These are phyloP conservation scores for Anthopleura sola DNA, from an alignment of 64 coral and sea anemone genomes.

Conservation along the genomic window DNA sequence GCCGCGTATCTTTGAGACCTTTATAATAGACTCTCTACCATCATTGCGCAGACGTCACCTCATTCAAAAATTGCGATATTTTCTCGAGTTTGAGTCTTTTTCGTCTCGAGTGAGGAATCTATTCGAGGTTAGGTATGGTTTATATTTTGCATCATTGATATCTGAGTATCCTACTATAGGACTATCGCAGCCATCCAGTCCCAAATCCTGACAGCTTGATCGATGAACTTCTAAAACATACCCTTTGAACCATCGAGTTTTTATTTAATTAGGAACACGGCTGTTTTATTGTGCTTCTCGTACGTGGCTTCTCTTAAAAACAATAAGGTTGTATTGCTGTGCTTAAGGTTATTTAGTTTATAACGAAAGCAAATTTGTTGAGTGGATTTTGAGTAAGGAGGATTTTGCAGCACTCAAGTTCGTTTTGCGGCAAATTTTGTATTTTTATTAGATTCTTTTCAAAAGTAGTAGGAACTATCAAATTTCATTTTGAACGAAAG, in stretches of 20 bases:
- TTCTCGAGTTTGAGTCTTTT: background rate
- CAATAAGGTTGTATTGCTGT: background rate
- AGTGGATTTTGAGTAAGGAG: too few relatives aligned
- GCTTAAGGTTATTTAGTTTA: too few relatives aligned
- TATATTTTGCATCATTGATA: background rate
- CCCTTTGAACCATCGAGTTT: background rate
- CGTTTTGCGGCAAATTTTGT: too few relatives aligned
- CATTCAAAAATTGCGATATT: background rate
- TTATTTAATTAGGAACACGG: background rate
- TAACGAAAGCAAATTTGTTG: too few relatives aligned
- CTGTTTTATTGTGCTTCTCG: background rate
- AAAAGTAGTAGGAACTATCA: too few relatives aligned
- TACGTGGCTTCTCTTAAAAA: background rate
- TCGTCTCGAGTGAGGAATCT: background rate
- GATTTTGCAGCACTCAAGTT: too few relatives aligned
- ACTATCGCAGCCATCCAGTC: background rate
- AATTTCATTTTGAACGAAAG: too few relatives aligned
- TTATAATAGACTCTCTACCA: too few relatives aligned
- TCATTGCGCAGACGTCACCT: background rate
- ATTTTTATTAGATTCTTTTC: too few relatives aligned
- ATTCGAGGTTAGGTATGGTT: background rate
- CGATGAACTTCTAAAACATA: conserved; percentile 13
- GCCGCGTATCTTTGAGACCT: background rate
- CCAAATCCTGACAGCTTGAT: background rate
- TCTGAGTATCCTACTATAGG: background rate